Evolutionary conservation across 2,113 vertebrate species (phyloP).

Genomic region (Anarhynchus alexandrinus): DNA sequence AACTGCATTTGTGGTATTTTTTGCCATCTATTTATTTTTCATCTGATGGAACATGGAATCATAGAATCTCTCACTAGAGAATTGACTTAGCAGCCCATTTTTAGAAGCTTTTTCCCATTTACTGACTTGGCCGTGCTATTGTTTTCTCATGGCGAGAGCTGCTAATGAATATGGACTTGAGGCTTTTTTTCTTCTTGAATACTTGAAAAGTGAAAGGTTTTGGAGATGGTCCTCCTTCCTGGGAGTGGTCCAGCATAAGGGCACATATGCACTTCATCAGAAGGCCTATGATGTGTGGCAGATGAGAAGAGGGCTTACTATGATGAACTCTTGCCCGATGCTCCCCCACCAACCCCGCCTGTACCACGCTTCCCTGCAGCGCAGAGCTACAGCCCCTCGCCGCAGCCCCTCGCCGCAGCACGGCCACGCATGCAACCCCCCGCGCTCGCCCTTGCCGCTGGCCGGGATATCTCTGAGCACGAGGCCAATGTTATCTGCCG

Average conservation of each 20-base stretch:
- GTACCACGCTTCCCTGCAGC: neutral
- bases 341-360: neutral
- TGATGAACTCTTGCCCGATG: accelerated
- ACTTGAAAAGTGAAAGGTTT: neutral
- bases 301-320: neutral
- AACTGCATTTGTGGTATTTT: neutral
- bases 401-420: neutral
- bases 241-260: accelerated
- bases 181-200: neutral
- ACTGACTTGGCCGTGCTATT: neutral
- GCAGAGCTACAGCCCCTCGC: neutral
- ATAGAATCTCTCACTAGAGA: neutral
- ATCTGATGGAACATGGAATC: neutral
- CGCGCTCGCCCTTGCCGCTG: accelerated
- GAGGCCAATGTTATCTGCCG: neutral
- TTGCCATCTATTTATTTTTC: neutral
- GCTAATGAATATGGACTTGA: neutral
- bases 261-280: accelerated
- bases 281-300: accelerated
- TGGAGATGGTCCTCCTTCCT: neutral
- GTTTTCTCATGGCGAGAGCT: neutral
- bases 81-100: neutral
- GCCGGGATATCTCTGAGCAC: neutral
- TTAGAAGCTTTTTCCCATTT: neutral
- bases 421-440: accelerated